Evolutionary conservation across 2,113 vertebrate genomes (phyloP).

Genomic region (Prunella fulvescens): DNA sequence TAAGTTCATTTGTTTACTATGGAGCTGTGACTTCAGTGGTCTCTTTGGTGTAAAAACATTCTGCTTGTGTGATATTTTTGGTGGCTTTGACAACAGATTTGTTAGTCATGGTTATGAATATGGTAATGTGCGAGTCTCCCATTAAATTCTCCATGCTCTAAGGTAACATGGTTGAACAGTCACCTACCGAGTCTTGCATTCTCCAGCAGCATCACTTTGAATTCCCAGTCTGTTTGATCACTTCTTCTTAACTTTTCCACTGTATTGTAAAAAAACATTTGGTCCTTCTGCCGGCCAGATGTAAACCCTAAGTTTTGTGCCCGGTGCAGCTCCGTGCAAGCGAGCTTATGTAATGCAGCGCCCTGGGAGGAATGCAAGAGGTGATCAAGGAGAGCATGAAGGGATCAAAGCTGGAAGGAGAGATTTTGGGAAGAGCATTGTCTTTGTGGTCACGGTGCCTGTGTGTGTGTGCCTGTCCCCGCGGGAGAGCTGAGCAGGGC

Average conservation of each 20-base stretch:
- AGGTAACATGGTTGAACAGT: background rate
- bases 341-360: constrained; percentile 28
- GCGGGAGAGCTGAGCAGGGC: background rate
- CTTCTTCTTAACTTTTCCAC: constrained; percentile 43
- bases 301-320: constrained; percentile 10
- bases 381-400: background rate
- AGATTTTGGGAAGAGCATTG: background rate
- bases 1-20: constrained; percentile 49
- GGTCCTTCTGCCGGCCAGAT: background rate
- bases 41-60: constrained; percentile 6
- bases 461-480: background rate
- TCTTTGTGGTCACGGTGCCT: background rate
- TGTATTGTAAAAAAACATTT: background rate
- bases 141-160: background rate
- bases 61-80: constrained; percentile 2
- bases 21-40: background rate
- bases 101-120: constrained; percentile 42
- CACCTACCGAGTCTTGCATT: background rate
- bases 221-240: background rate
- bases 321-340: constrained; percentile 16
- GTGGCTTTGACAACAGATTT: constrained; percentile 18
- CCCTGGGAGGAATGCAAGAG: background rate
- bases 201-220: background rate
- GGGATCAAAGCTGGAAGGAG: background rate
- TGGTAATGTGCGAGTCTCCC: background rate